Evolutionary conservation across 1,140 invertebrate genomes (phyloP).

Genomic region (Nylanderia fulva): DNA sequence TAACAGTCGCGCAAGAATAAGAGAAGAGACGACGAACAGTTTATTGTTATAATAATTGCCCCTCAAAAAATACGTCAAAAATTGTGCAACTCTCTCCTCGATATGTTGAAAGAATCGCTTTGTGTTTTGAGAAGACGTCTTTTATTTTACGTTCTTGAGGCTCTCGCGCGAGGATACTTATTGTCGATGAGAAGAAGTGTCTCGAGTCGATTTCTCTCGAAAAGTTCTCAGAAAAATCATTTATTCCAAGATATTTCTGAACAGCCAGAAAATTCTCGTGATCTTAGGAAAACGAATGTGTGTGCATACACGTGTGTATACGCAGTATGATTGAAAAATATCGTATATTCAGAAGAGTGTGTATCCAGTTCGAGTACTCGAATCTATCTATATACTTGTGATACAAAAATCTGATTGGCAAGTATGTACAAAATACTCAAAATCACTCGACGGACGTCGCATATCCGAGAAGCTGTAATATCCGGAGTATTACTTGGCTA

Average conservation of each 20-base stretch:
- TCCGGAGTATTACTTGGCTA: constrained; percentile 34
- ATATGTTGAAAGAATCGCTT: neutral
- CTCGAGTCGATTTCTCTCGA: neutral
- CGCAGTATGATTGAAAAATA: too few relatives aligned
- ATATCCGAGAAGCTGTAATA: constrained; percentile 38
- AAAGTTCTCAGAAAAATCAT: neutral
- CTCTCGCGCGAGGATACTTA: neutral
- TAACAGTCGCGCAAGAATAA: neutral
- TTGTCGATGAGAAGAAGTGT: neutral
- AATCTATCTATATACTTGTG: neutral
- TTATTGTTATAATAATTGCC: neutral
- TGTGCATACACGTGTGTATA: too few relatives aligned
- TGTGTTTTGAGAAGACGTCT: neutral
- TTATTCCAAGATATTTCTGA: neutral
- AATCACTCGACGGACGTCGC: constrained; percentile 20
- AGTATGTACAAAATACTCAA: neutral
- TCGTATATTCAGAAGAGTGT: too few relatives aligned
- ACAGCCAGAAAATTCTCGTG: neutral
- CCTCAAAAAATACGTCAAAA: neutral
- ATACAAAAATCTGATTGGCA: neutral
- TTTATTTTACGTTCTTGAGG: neutral
- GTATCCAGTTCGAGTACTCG: neutral
- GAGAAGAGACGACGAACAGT: neutral
- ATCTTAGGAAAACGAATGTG: neutral
- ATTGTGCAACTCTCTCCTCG: neutral